Conservation (phyloP, 1,140 invertebrate species). For the Sweltsa coloradensis region DNA sequence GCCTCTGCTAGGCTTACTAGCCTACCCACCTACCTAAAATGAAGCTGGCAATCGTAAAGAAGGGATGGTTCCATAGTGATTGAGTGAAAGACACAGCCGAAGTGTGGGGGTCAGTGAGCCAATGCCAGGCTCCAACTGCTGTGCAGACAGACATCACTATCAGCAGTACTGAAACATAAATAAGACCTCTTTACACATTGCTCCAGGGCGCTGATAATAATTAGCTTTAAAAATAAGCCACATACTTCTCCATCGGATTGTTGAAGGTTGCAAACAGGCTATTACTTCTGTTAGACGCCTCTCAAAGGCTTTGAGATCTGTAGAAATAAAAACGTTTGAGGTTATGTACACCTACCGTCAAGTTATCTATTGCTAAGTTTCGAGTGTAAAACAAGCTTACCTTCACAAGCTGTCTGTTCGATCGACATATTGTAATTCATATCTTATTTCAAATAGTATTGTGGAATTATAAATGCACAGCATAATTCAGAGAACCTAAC, state of each 20-base stretch:
- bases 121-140: constrained; percentile 84
- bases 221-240: background rate
- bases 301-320: constrained; percentile 95
- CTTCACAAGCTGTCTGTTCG: constrained; percentile 9
- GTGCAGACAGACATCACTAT: constrained; percentile 76
- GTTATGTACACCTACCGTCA: too few relatives aligned
- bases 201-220: background rate
- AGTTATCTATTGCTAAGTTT: background rate
- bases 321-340: constrained; percentile 31
- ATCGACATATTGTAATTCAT: constrained; percentile 1
- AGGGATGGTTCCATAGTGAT: constrained; percentile 88
- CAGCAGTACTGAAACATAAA: constrained; percentile 61
- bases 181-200: background rate
- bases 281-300: constrained; percentile 93
- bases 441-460: too few relatives aligned
- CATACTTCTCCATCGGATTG: constrained; percentile 85
- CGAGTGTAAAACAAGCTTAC: background rate
- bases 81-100: constrained; percentile 77
- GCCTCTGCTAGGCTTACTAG: too few relatives aligned
- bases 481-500: too few relatives aligned
- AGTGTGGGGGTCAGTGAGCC: constrained; percentile 85
- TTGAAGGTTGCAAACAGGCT: constrained; percentile 79
- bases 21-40: constrained; percentile 60
- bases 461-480: too few relatives aligned
- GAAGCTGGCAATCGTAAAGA: constrained; percentile 85